A percentile compares a stretch with the other conserved stretches of the same genome.
Conservation (phyloP, 1,140 invertebrate species). For the Bursaphelenchus mucronatus region DNA sequence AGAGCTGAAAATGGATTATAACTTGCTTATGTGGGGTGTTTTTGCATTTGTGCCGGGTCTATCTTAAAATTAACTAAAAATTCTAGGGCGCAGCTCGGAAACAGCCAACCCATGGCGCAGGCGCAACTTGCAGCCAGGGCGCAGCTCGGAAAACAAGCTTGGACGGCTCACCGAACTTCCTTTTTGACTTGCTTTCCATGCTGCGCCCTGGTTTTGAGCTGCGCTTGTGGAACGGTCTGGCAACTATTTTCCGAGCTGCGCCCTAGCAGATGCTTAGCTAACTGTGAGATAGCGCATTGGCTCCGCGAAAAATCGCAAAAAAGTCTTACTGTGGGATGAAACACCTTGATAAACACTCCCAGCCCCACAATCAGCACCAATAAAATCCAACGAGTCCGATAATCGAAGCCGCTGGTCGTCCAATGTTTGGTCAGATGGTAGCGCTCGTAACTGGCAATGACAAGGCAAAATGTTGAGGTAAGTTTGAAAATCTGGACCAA, state of each 20-base stretch:
- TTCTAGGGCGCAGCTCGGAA: no score
- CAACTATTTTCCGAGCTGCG: no score
- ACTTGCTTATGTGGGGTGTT: no score
- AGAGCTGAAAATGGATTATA: constrained; percentile 33
- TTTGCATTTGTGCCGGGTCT: no score
- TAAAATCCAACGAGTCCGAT: constrained; percentile 51
- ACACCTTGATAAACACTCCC: constrained; percentile 48
- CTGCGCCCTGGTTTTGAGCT: no score
- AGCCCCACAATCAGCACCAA: constrained; percentile 34
- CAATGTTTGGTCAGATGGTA: constrained; percentile 55
- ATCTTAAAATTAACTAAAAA: no score
- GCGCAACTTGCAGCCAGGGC: no score
- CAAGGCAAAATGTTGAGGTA: constrained; percentile 57
- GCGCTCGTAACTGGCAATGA: constrained; percentile 55
- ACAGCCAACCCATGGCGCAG: no score
- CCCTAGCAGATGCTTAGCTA: no score
- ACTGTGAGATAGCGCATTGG: no score
- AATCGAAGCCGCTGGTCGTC: constrained; percentile 58
- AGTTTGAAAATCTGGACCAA: constrained; percentile 57
- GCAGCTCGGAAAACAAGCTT: no score
- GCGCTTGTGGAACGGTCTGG: no score
- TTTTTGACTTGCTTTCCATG: not conserved
- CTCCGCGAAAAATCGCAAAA: not conserved
- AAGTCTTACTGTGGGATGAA: constrained; percentile 41
- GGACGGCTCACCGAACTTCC: constrained; percentile 12